phyloP scores from a whole-genome alignment of 2,113 vertebrate genomes.

The Anas platyrhynchos region DNA sequence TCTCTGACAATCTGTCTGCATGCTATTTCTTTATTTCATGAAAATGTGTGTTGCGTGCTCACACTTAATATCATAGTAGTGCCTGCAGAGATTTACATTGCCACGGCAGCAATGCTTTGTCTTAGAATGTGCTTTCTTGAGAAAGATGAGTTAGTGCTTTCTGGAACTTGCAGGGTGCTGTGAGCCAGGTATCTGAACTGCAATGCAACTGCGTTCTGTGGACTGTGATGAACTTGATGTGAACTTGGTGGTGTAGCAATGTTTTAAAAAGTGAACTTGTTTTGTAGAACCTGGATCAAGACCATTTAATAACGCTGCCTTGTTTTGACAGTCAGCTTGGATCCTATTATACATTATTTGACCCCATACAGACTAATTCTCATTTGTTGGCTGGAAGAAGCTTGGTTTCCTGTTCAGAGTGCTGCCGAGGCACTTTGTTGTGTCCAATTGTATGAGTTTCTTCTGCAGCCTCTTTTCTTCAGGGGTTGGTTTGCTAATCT shows the following conservation, averaged over 20 bases:
- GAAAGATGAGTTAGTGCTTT: neutral
- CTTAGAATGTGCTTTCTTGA: neutral
- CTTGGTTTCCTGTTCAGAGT: neutral
- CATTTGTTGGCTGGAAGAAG: neutral
- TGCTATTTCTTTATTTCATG: neutral
- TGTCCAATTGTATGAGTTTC: neutral
- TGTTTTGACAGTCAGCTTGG: neutral
- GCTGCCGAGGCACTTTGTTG: rapidly evolving
- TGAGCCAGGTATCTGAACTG: neutral
- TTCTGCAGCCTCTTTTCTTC: neutral
- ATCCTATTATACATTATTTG: rapidly evolving
- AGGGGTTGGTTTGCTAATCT: neutral
- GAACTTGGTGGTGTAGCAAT: neutral
- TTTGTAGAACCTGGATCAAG: neutral
- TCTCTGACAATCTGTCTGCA: neutral
- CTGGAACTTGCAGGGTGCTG: neutral
- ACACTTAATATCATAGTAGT: neutral
- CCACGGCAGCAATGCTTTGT: neutral
- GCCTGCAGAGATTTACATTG: neutral
- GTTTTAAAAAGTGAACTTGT: neutral
- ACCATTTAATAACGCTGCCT: neutral
- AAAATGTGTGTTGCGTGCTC: too few species aligned
- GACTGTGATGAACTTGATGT: rapidly evolving
- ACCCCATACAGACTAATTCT: neutral
- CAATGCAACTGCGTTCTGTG: neutral